phyloP scores from a whole-genome alignment of 2,888 invertebrate genomes.

The Tuberolachnus salignus region DNA sequence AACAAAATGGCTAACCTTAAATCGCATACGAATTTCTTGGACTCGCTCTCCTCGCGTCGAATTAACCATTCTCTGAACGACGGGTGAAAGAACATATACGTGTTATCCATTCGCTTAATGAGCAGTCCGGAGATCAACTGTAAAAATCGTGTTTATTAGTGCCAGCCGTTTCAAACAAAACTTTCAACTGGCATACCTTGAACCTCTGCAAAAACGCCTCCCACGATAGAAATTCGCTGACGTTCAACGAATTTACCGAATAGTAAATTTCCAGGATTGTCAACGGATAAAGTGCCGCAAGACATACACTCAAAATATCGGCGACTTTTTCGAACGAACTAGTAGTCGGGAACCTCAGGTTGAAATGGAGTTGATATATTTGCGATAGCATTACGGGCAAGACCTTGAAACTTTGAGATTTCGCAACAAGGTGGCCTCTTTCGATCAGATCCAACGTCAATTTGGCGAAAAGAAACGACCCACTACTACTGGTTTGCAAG shows the following conservation, averaged over 20 bases:
- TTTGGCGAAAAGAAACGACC: conserved; percentile 91
- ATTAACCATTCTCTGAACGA: conserved; percentile 97
- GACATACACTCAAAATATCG: conserved; percentile 85
- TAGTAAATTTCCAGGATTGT: conserved; percentile 90
- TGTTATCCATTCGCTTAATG: conserved; percentile 87
- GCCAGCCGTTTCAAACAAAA: not conserved
- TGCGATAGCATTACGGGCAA: conserved; percentile 86
- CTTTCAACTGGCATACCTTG: conserved; percentile 65
- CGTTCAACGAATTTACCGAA: conserved; percentile 85
- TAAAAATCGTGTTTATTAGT: conserved; percentile 57
- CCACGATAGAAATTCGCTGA: conserved; percentile 82
- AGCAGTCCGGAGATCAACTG: conserved; percentile 82
- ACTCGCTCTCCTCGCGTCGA: conserved; percentile 83
- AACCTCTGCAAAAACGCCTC: conserved; percentile 89
- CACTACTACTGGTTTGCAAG: conserved; percentile 80
- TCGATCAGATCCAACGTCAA: conserved; percentile 90
- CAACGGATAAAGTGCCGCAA: conserved; percentile 89
- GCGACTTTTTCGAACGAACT: conserved; percentile 85
- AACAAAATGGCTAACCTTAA: conserved; percentile 65
- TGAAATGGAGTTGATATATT: conserved; percentile 89
- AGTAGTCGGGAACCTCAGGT: conserved; percentile 86
- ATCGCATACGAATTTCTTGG: conserved; percentile 92
- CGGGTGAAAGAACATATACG: conserved; percentile 97
- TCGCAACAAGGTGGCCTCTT: conserved; percentile 87
- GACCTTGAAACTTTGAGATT: conserved; percentile 92